A percentile compares a stretch with the other conserved stretches of the same genome.
Evolutionary conservation across 2,888 invertebrate species (phyloP).

Genomic region (Tiphia femorata): DNA sequence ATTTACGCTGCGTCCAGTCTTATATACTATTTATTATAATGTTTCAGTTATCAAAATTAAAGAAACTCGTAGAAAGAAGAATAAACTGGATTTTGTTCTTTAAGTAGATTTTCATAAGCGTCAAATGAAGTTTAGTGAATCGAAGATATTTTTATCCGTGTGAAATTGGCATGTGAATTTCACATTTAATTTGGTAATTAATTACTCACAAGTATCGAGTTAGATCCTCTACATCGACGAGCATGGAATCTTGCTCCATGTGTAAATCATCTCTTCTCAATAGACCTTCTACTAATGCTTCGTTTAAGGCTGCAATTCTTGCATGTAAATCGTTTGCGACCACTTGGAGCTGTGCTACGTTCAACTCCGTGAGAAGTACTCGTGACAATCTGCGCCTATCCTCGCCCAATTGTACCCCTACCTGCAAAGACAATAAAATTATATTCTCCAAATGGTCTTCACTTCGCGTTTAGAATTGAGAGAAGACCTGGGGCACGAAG

Average conservation of each 20-base stretch:
- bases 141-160: no score
- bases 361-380: constrained; percentile 91
- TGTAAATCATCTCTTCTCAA: constrained; percentile 95
- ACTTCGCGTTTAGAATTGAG: not conserved
- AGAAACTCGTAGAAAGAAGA: no score
- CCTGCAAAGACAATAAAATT: no score
- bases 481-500: no score
- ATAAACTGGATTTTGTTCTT: no score
- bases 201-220: constrained; percentile 86
- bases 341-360: constrained; percentile 92
- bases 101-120: no score
- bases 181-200: no score
- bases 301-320: constrained; percentile 93
- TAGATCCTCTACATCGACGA: constrained; percentile 96
- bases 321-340: constrained; percentile 95
- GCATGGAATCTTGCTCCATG: constrained; percentile 98
- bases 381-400: constrained; percentile 87
- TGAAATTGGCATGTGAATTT: not conserved
- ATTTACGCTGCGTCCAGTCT: no score
- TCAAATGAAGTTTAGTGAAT: no score
- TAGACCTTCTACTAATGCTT: constrained; percentile 87
- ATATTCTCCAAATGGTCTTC: constrained; percentile 28
- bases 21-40: no score
- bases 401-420: constrained; percentile 85
- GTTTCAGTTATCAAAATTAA: no score